Evolutionary conservation across 2,797 vertebrate species (phyloP).

Genomic region (Mormyrus proboscirostris): DNA sequence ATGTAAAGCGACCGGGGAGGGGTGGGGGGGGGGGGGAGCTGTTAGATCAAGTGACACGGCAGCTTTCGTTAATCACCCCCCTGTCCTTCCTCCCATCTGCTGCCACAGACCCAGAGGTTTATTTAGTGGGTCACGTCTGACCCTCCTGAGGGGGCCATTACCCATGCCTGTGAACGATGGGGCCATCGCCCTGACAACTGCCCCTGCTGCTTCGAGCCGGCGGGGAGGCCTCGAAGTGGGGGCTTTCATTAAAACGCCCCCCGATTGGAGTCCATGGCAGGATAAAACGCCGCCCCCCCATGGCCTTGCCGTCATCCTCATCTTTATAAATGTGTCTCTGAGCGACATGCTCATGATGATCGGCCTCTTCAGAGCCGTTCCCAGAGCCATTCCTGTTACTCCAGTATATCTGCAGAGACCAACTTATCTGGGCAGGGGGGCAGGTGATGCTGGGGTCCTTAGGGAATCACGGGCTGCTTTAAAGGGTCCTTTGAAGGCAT

Average conservation of each 20-base stretch:
- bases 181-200: constrained; percentile 19
- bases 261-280: not conserved
- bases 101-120: not conserved
- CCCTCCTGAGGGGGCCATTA: constrained; percentile 7
- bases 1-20: not conserved
- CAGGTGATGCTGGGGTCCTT: not conserved
- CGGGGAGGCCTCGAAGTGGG: not conserved
- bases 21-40: not conserved
- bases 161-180: constrained; percentile 9
- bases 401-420: not conserved
- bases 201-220: not conserved
- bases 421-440: not conserved
- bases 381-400: not conserved
- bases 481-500: not conserved
- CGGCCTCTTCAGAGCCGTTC: not conserved
- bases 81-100: constrained; percentile 1
- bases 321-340: constrained; percentile 6
- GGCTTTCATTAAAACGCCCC: constrained; percentile 10
- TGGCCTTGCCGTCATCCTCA: not conserved
- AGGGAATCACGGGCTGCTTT: not conserved
- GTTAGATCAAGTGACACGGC: constrained; percentile 5
- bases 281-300: not conserved
- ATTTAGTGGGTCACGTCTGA: not conserved
- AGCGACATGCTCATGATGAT: not conserved
- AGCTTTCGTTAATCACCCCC: constrained; percentile 9